These are phyloP conservation scores for Microtus oregoni DNA, from an alignment of 2,113 vertebrate genomes.

Conservation along the genomic window DNA sequence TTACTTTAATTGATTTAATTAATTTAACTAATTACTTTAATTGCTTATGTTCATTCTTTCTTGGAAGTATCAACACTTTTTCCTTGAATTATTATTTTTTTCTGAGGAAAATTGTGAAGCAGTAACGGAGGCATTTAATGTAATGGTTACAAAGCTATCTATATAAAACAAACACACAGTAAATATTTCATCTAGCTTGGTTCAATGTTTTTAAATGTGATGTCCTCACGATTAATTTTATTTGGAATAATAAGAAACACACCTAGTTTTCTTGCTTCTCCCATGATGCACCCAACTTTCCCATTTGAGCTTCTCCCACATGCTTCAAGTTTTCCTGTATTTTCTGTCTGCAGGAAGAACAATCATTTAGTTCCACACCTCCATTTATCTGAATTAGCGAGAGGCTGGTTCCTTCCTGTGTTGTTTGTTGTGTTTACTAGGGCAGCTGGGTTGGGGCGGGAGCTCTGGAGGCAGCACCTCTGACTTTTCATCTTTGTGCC, in stretches of 20 bases:
- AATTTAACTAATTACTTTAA: background rate
- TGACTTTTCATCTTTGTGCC: background rate
- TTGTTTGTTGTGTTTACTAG: background rate
- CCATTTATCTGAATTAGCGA: background rate
- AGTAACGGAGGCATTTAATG: background rate
- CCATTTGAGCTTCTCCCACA: too few relatives aligned
- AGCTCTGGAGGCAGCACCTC: background rate
- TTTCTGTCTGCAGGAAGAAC: background rate
- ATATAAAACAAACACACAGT: background rate
- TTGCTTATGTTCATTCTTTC: background rate
- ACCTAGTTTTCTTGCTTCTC: background rate
- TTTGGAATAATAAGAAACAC: background rate
- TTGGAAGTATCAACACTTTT: background rate
- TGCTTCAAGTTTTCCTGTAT: background rate
- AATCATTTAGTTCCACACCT: background rate
- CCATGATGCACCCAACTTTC: background rate
- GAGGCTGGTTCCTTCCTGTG: background rate
- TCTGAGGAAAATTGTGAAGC: background rate
- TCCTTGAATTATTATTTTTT: background rate
- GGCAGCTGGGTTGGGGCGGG: background rate
- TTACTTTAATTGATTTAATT: background rate
- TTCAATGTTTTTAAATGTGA: slow-evolving; percentile 10
- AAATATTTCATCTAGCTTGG: background rate
- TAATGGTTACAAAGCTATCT: slow-evolving; percentile 8
- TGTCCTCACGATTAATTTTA: background rate